These are phyloP conservation scores for Macrotus californicus DNA, from an alignment of 2,113 vertebrate genomes.

Conservation along the genomic window DNA sequence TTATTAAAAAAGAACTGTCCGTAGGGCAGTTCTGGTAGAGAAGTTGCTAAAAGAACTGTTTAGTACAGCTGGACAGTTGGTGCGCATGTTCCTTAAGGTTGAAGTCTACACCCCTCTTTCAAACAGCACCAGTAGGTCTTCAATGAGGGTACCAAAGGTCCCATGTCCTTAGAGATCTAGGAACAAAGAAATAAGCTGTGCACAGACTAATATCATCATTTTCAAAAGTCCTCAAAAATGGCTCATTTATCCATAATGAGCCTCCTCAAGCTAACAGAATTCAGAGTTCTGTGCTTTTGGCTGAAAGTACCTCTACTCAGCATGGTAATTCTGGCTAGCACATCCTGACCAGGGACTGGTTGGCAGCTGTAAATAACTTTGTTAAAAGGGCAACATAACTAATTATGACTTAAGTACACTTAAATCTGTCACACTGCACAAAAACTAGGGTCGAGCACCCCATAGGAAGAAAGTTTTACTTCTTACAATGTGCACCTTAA, in stretches of 20 bases:
- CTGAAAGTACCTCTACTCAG: not conserved
- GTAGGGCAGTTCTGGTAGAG: not conserved
- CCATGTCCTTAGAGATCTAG: not conserved
- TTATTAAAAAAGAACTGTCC: not conserved
- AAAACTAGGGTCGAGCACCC: not conserved
- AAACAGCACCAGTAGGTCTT: not conserved
- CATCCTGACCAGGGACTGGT: constrained; percentile 14
- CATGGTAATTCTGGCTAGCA: not conserved
- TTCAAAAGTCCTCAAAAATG: not conserved
- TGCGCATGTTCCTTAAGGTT: not conserved
- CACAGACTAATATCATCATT: not conserved
- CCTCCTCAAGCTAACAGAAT: not conserved
- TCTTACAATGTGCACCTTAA: not conserved
- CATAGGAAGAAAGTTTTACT: not conserved
- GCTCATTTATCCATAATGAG: not conserved
- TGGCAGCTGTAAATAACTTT: not conserved
- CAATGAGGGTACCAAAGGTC: not conserved
- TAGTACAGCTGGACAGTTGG: not conserved
- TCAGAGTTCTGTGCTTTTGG: not conserved
- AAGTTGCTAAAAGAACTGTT: not conserved
- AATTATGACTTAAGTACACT: constrained; percentile 19
- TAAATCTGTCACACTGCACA: not conserved
- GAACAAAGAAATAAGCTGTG: not conserved
- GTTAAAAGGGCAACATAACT: not conserved
- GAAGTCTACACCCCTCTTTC: not conserved